These are phyloP conservation scores for Tillus elongatus DNA, from an alignment of 2,888 invertebrate genomes.

Conservation along the genomic window DNA sequence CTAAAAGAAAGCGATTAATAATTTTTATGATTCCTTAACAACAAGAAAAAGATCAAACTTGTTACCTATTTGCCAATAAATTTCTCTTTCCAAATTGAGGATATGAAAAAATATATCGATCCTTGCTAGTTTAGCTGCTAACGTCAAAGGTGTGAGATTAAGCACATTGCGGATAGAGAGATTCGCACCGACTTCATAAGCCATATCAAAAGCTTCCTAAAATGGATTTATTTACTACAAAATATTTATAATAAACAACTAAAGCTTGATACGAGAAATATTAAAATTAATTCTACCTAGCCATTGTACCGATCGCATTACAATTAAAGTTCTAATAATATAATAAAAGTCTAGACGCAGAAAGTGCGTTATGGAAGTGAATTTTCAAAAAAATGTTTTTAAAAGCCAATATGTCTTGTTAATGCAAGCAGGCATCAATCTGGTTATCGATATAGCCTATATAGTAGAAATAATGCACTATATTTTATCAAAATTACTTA, in stretches of 20 bases:
- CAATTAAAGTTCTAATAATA: too few species aligned
- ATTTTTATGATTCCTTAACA: neutral
- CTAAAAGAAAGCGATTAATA: slow-evolving; percentile 31
- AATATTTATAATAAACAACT: slow-evolving; percentile 4
- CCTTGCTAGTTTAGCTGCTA: slow-evolving; percentile 87
- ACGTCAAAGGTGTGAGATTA: slow-evolving; percentile 82
- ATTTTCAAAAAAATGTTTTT: too few species aligned
- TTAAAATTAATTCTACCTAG: too few species aligned
- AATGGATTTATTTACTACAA: slow-evolving; percentile 20
- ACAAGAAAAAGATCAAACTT: slow-evolving; percentile 6
- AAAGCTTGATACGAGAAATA: too few species aligned
- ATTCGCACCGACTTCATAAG: slow-evolving; percentile 88
- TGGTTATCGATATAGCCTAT: too few species aligned
- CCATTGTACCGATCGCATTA: too few species aligned
- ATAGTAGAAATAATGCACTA: too few species aligned
- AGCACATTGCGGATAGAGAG: slow-evolving; percentile 75
- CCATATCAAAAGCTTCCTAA: slow-evolving; percentile 86
- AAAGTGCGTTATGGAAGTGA: too few species aligned
- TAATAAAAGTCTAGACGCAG: too few species aligned
- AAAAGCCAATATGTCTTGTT: too few species aligned
- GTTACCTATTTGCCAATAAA: slow-evolving; percentile 90
- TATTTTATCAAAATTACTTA: too few species aligned
- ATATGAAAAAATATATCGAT: slow-evolving; percentile 97
- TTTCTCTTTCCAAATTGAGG: slow-evolving; percentile 88
- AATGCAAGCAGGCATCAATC: too few species aligned